A percentile compares a stretch with the other conserved stretches of the same genome.
phyloP scores from a whole-genome alignment of 2,797 vertebrate genomes.

The Girardinus metallicus region DNA sequence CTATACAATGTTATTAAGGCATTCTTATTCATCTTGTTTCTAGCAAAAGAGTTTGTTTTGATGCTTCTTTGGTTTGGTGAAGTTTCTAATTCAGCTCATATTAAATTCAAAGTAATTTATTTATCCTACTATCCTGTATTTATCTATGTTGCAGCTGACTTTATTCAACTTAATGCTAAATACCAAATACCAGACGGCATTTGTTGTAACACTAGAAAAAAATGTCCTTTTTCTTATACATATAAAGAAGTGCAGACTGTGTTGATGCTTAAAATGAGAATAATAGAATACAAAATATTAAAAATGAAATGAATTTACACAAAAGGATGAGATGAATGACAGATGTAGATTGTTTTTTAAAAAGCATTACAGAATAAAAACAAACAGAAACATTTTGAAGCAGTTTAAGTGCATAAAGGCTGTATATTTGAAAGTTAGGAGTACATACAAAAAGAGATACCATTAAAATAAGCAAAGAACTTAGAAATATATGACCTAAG shows the following conservation, averaged over 20 bases:
- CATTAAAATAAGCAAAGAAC: constrained; percentile 50
- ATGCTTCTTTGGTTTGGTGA: neutral
- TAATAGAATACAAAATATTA: neutral
- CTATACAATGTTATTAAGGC: neutral
- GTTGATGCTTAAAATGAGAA: neutral
- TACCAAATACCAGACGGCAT: neutral
- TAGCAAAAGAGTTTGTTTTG: neutral
- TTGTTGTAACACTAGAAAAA: neutral
- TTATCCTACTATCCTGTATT: neutral
- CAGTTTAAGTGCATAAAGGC: constrained; percentile 38
- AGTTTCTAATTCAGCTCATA: neutral
- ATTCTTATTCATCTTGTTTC: neutral
- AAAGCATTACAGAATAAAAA: constrained; percentile 6
- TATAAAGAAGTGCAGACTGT: neutral
- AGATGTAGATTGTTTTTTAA: neutral
- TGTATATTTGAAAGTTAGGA: constrained; percentile 66
- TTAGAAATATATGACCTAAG: constrained; percentile 49
- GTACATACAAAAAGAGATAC: constrained; percentile 63
- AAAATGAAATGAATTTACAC: neutral
- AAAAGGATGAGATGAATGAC: neutral
- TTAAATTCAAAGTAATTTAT: neutral
- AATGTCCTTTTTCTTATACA: neutral
- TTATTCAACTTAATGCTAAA: neutral
- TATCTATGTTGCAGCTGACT: neutral
- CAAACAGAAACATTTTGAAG: constrained; percentile 23